These are phyloP conservation scores for Limnephilus marmoratus DNA, from an alignment of 2,888 invertebrate genomes.

Conservation along the genomic window DNA sequence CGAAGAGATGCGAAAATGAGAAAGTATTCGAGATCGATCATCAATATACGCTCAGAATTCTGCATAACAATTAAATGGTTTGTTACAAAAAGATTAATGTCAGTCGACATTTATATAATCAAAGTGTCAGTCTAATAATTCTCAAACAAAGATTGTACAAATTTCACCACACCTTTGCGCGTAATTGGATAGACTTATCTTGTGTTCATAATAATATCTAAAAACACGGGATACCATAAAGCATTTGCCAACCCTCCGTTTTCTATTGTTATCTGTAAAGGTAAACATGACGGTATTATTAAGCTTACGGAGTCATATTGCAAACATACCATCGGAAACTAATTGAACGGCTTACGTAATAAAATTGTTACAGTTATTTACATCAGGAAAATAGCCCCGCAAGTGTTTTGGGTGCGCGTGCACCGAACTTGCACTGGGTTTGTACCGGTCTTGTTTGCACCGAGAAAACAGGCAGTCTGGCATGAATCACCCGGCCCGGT, in stretches of 20 bases:
- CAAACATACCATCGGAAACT: not conserved
- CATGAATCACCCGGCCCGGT: constrained; percentile 64
- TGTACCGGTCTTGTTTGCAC: not conserved
- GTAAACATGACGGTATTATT: not conserved
- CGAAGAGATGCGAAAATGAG: too few relatives aligned
- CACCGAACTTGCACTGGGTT: constrained; percentile 59
- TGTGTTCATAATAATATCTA: not conserved
- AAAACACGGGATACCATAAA: not conserved
- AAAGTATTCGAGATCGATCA: too few relatives aligned
- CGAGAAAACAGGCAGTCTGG: not conserved
- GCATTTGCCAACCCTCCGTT: not conserved
- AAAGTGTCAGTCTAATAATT: not conserved
- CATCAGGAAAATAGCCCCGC: not conserved
- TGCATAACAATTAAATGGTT: too few relatives aligned
- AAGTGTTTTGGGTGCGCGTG: constrained; percentile 60
- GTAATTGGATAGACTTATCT: not conserved
- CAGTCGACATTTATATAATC: too few relatives aligned
- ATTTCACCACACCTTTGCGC: not conserved
- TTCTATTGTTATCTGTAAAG: not conserved
- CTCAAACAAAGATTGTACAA: not conserved
- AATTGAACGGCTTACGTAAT: not conserved
- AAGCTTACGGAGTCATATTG: not conserved
- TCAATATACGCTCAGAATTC: too few relatives aligned
- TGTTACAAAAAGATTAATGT: too few relatives aligned
- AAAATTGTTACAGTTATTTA: not conserved